Evolutionary conservation across 2,888 invertebrate genomes (phyloP).

Genomic region (Cerceris ruficornis): DNA sequence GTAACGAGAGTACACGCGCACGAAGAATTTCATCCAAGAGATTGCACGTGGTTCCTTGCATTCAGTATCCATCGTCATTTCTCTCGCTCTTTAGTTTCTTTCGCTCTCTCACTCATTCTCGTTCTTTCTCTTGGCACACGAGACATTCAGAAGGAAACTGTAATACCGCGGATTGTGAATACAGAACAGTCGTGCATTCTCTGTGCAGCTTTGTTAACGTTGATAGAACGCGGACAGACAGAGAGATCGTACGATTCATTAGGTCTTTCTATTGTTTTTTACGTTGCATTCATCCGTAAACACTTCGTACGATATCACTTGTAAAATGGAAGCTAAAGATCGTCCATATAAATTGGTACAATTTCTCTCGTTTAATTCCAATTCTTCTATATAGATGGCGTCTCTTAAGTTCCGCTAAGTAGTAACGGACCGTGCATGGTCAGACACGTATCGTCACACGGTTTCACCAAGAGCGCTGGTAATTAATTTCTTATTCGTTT

Average conservation of each 20-base stretch:
- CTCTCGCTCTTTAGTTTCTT: not conserved
- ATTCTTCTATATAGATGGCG: not conserved
- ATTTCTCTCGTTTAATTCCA: not conserved
- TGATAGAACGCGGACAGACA: not conserved
- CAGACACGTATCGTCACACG: not conserved
- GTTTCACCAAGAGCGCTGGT: not conserved
- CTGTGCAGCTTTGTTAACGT: constrained; percentile 13
- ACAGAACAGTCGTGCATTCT: constrained; percentile 38
- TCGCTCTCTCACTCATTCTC: not conserved
- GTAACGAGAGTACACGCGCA: constrained; percentile 6
- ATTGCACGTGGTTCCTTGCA: constrained; percentile 5
- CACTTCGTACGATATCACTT: not conserved
- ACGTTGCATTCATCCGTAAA: constrained; percentile 18
- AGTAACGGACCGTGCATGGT: not conserved
- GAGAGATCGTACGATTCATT: constrained; percentile 5
- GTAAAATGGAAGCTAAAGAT: not conserved
- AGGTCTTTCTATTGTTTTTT: constrained; percentile 9
- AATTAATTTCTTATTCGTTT: not conserved
- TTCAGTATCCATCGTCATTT: constrained; percentile 17
- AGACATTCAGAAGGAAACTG: constrained; percentile 7
- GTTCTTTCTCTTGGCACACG: not conserved
- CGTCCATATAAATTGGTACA: not conserved
- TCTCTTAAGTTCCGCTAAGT: not conserved
- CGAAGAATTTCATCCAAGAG: constrained; percentile 9
- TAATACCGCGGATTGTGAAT: constrained; percentile 19